Evolutionary conservation across 2,113 vertebrate species (phyloP).

Genomic region (Syngnathus scovelli): DNA sequence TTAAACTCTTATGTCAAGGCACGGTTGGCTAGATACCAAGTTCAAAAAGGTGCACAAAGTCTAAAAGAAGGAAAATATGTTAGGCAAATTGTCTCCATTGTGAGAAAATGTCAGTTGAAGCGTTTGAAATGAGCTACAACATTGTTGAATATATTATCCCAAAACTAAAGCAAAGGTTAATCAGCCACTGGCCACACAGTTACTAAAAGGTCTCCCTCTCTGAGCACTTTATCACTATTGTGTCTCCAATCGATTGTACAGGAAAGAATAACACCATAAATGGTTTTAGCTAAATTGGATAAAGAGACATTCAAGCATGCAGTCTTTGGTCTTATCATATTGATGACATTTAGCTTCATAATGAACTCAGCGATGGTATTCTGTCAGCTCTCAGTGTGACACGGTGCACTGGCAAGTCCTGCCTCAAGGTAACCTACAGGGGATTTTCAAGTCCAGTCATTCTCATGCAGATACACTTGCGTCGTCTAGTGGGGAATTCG

Average conservation of each 20-base stretch:
- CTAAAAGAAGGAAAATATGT: not conserved
- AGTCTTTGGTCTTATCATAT: conserved; percentile 29
- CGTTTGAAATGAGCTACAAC: conserved; percentile 27
- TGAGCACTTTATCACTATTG: conserved; percentile 24
- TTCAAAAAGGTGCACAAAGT: not conserved
- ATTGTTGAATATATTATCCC: conserved; percentile 22
- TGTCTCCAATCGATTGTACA: conserved; percentile 29
- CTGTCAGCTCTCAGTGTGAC: not conserved
- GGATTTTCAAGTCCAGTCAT: not conserved
- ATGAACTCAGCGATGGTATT: conserved; percentile 2
- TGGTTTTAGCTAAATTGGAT: conserved; percentile 15
- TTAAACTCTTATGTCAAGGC: no score
- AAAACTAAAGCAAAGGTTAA: conserved; percentile 47
- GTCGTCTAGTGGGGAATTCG: not conserved
- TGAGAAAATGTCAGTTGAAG: conserved; percentile 37
- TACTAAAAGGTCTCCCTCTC: conserved; percentile 26
- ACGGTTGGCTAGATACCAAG: not conserved
- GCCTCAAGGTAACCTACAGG: not conserved
- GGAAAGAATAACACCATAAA: conserved; percentile 14
- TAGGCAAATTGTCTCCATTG: not conserved
- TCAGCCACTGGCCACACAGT: not conserved
- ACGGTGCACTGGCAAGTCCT: not conserved
- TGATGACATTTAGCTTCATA: conserved; percentile 29
- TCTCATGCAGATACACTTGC: not conserved
- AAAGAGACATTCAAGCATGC: conserved; percentile 21